A percentile compares a stretch with the other conserved stretches of the same genome.
Evolutionary conservation across 1,140 invertebrate genomes (phyloP).

Genomic region (Bilobella aurantiaca): DNA sequence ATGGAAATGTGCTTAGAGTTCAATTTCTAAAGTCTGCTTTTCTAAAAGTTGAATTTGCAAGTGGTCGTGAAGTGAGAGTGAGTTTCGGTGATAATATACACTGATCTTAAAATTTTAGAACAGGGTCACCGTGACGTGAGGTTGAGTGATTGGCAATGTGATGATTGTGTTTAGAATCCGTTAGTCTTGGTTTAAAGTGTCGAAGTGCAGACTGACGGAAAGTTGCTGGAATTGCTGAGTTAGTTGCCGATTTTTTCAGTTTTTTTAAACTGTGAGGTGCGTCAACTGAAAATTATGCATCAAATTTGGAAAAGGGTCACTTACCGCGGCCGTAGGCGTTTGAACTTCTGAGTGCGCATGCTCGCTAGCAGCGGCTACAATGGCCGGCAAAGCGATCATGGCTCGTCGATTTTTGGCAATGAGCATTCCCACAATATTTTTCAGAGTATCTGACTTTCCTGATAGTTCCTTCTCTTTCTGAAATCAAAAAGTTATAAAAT

Average conservation of each 20-base stretch:
- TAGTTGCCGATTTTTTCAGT: neutral
- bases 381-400: neutral
- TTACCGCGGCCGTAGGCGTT: neutral
- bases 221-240: neutral
- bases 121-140: neutral
- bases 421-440: slow-evolving; percentile 33
- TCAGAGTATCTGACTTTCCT: slow-evolving; percentile 31
- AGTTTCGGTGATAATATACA: neutral
- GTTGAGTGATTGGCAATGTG: neutral
- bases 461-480: slow-evolving; percentile 34
- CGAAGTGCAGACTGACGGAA: neutral
- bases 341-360: neutral
- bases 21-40: too few species aligned
- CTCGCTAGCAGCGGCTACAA: neutral
- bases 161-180: neutral
- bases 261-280: neutral
- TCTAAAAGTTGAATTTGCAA: too few species aligned
- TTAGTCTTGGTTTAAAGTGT: neutral
- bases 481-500: slow-evolving; percentile 10
- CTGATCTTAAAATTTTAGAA: neutral
- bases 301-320: neutral
- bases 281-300: neutral
- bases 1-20: too few species aligned
- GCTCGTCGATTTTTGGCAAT: slow-evolving; percentile 5
- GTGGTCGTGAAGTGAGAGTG: neutral